These are phyloP conservation scores for Oikopleura dioica DNA, from an alignment of 23 tunicate species.

Conservation along the genomic window DNA sequence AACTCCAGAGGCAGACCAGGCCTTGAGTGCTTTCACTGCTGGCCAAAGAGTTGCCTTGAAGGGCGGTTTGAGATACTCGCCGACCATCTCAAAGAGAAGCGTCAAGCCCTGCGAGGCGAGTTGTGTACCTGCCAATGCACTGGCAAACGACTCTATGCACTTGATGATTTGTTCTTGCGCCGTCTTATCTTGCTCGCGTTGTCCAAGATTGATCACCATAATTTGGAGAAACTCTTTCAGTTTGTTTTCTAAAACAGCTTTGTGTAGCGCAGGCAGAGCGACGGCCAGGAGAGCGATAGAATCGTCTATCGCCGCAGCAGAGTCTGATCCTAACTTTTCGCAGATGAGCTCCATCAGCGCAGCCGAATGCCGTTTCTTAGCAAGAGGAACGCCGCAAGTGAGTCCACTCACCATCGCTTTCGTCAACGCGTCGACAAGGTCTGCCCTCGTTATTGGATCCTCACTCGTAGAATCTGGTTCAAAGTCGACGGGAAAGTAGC, in stretches of 20 bases:
- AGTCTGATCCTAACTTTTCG: background rate
- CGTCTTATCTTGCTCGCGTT: background rate
- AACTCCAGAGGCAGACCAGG: background rate
- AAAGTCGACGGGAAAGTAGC: background rate
- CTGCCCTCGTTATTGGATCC: background rate
- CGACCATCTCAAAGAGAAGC: background rate
- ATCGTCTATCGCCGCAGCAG: background rate
- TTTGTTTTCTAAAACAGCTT: background rate
- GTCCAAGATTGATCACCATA: background rate
- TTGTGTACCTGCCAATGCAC: background rate
- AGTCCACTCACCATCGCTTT: background rate
- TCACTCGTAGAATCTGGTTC: background rate
- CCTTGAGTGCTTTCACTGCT: background rate
- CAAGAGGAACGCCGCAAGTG: background rate
- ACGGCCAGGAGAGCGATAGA: background rate
- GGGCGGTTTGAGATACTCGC: background rate
- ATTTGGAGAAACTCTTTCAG: background rate
- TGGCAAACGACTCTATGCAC: background rate
- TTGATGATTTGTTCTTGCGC: background rate
- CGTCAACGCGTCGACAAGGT: background rate
- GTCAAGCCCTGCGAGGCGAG: background rate
- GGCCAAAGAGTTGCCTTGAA: background rate
- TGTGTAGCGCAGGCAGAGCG: background rate
- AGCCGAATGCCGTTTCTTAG: background rate
- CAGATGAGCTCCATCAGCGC: background rate